These are phyloP conservation scores for Paramormyrops hopkinsi DNA, from an alignment of 2,797 vertebrate genomes.

Conservation along the genomic window DNA sequence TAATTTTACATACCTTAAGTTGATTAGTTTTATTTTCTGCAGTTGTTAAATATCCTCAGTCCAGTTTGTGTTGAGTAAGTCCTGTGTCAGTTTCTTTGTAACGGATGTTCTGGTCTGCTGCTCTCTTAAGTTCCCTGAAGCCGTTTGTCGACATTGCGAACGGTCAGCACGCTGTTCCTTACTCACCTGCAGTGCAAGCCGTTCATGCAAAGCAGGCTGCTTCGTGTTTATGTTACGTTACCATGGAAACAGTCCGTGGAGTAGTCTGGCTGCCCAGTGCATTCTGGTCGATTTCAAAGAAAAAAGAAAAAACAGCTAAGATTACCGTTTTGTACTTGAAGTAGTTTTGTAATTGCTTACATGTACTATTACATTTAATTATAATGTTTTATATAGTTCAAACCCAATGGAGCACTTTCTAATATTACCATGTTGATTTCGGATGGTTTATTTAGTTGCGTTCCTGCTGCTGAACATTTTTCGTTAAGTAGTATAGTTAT, in stretches of 20 bases:
- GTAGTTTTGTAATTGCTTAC: background rate
- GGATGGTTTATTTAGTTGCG: background rate
- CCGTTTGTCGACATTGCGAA: constrained; percentile 19
- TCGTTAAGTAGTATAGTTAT: background rate
- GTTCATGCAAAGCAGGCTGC: constrained; percentile 31
- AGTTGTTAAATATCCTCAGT: background rate
- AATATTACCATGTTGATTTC: background rate
- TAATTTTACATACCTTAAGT: constrained; percentile 20
- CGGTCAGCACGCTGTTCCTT: constrained; percentile 30
- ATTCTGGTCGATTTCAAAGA: constrained; percentile 29
- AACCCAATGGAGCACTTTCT: background rate
- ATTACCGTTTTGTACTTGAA: background rate
- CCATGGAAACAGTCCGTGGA: constrained; percentile 46
- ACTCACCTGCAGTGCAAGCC: constrained; percentile 24
- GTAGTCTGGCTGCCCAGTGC: constrained; percentile 33
- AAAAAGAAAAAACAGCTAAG: background rate
- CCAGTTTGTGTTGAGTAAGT: background rate
- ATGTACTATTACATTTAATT: background rate
- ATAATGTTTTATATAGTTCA: background rate
- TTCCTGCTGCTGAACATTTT: background rate
- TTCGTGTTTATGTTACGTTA: constrained; percentile 61
- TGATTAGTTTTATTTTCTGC: background rate
- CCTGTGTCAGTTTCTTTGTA: background rate
- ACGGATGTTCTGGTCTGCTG: background rate
- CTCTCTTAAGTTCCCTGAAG: constrained; percentile 24